Evolutionary conservation across 2,888 invertebrate species (phyloP).

Genomic region (Acronicta alni): DNA sequence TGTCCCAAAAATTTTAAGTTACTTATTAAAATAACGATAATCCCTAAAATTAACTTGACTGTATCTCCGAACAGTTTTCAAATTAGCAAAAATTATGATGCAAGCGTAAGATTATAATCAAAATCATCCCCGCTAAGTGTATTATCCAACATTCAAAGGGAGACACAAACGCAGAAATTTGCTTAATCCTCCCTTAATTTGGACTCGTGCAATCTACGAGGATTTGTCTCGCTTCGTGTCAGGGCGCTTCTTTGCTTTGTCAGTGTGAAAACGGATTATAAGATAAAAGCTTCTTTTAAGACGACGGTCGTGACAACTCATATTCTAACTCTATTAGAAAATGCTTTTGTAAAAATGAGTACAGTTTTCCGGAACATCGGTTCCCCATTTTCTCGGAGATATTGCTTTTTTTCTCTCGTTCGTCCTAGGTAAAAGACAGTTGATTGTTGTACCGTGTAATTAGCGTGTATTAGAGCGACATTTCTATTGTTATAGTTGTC

Average conservation of each 20-base stretch:
- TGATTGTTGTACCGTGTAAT: slow-evolving; percentile 14
- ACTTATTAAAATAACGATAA: too few relatives aligned
- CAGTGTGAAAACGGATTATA: slow-evolving; percentile 80
- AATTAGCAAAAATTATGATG: slow-evolving; percentile 24
- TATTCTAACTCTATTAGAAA: slow-evolving; percentile 68
- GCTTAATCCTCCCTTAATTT: slow-evolving; percentile 80
- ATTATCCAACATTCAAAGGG: slow-evolving; percentile 59
- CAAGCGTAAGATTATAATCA: slow-evolving; percentile 49
- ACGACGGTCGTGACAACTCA: slow-evolving; percentile 64
- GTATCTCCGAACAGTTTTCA: slow-evolving; percentile 5
- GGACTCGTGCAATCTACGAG: slow-evolving; percentile 75
- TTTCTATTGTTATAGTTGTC: not conserved
- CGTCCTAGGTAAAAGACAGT: not conserved
- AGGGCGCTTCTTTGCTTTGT: slow-evolving; percentile 74
- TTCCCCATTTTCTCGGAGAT: slow-evolving; percentile 10
- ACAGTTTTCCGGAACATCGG: slow-evolving; percentile 13
- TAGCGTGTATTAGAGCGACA: slow-evolving; percentile 6
- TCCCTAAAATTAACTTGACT: too few relatives aligned
- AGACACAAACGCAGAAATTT: slow-evolving; percentile 74
- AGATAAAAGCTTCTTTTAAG: slow-evolving; percentile 67
- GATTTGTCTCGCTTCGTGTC: slow-evolving; percentile 75
- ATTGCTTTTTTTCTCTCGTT: slow-evolving; percentile 2
- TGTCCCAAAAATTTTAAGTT: too few relatives aligned
- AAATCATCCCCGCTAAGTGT: slow-evolving; percentile 52
- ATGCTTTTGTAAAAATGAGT: slow-evolving; percentile 46